Evolutionary conservation across 2,797 vertebrate species (phyloP), one percentile per base, ranked within the genome.

Genomic region (Bovichtus variegatus): DNA sequence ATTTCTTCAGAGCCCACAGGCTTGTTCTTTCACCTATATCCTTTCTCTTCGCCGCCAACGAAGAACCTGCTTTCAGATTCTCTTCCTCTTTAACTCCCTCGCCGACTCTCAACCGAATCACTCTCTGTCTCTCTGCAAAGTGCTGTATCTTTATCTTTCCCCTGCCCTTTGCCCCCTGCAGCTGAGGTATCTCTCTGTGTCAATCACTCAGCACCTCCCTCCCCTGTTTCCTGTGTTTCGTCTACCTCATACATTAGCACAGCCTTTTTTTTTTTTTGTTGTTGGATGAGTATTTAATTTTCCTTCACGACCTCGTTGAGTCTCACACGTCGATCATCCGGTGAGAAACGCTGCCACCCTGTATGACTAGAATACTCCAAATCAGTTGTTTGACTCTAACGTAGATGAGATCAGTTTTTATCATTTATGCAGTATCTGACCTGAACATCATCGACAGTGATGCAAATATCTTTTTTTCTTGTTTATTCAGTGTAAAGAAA

Each of bases 1-100:
- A 96, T 94, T 94, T 95, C 91, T 84, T 93, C 80, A 29, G 71
- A 74, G 81, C 83, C 85, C 65, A 76, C 55, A 80, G 81, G 83
- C 87, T 75, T 84, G 60, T 89, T 89, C 81, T 83, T 67, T 85
- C 70, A 72, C 84, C 82, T 71, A 21, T 12, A 69, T 71, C 55
- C 74, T 65, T 40, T 77, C 58, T 74, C 82, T 60, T 67, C 16
- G 6, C 65, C 36, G 21, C 77, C 75, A 65, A 72, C 25, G 8
- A 50, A 53, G 57, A 84, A 51, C 55, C 76, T 59, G 29, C 76
- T 83, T 83, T 84, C 46, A 71, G 61, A 71, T 67, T 73, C 44
- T 67, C 68, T 38, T 69, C 55, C 66, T 64, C 58, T 66, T 72
- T 34, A 58, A 76, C 74, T 86, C 82, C 58, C 76, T 76, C 2